Base-by-base conservation (phyloP, 2,113 vertebrate species). In the Mellivora capensis region DNA sequence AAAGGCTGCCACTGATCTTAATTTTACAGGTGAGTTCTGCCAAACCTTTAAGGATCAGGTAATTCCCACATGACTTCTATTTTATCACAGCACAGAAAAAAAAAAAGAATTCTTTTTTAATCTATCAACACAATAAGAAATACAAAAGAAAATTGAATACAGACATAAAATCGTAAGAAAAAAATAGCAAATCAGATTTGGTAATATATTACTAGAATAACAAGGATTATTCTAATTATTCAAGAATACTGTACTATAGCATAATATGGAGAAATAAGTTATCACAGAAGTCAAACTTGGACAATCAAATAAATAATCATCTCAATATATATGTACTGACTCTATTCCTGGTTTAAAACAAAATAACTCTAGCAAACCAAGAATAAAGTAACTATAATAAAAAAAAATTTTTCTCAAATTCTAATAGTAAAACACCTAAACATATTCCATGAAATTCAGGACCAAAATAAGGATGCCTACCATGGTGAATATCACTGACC, bases 321-420 rank as follows among this genome's bases (percentile, higher is more conserved):
- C 10, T 94, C 31, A 71, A 82, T 29, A 67, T 29, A 27, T 25
- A 84, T 21, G 4, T 54, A 80, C 3, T 77, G 3, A 80, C 11
- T 92, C 49, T 77, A 92, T 47, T 85, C n/a, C 21, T 80, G 8
- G 80, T 84, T 54, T 87, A 87, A 80, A 85, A 69, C 21, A 87
- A 83, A 93, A 94, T 47, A 79, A 95, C 11, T 64, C 42, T 47
- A 94, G 11, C 91, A 84, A 93, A 84, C 57, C 29, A 72, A 31
- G 18, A 95, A 52, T 11, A 93, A 91, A 95, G 13, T 29, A 88
- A 72, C 37, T 62, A 31, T 23, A 61, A 84, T 61, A 6, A 49
- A 59, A 42, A 91, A 89, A n/a, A 94, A 89, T 94, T n/a, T 80
- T 91, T 37, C 64, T 71, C 69, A 81, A 93, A 90, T 34, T 25